Evolutionary conservation across 1,140 invertebrate species (phyloP).

Genomic region (Papilio xuthus): DNA sequence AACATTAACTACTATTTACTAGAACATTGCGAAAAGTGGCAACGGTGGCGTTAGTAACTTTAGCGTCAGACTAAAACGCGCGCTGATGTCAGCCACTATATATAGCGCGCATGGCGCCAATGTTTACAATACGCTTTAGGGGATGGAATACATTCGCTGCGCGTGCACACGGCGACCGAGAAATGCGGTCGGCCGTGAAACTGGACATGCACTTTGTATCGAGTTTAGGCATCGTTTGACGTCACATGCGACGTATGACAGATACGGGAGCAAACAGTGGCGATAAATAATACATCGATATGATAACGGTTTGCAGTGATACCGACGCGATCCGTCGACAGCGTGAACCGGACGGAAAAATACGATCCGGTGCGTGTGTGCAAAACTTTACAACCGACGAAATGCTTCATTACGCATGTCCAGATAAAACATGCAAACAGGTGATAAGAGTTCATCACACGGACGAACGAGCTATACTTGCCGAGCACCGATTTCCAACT

Average conservation of each 20-base stretch:
- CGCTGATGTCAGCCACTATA: conserved; percentile 65
- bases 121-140: conserved; percentile 63
- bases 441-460: conserved; percentile 53
- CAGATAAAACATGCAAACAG: conserved; percentile 53
- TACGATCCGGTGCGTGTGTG: conserved; percentile 11
- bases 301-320: conserved; percentile 68
- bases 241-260: conserved; percentile 62
- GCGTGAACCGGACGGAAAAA: conserved; percentile 36
- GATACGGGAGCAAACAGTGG: conserved; percentile 72
- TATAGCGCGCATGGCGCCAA: conserved; percentile 57
- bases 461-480: conserved; percentile 8
- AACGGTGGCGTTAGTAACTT: conserved; percentile 51
- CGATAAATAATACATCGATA: conserved; percentile 63
- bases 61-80: conserved; percentile 52
- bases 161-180: conserved; percentile 20
- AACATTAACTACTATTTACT: background rate
- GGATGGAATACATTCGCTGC: conserved; percentile 42
- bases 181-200: conserved; percentile 1
- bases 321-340: conserved; percentile 42
- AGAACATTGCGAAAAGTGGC: conserved; percentile 31
- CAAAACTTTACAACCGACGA: conserved; percentile 5
- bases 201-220: conserved; percentile 6
- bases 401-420: conserved; percentile 37
- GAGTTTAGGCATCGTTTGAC: conserved; percentile 45
- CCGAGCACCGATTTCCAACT: conserved; percentile 42